Evolutionary conservation across 2,797 vertebrate species (phyloP), one percentile per base, ranked within the genome.

Genomic region (Pogoniulus pusillus): DNA sequence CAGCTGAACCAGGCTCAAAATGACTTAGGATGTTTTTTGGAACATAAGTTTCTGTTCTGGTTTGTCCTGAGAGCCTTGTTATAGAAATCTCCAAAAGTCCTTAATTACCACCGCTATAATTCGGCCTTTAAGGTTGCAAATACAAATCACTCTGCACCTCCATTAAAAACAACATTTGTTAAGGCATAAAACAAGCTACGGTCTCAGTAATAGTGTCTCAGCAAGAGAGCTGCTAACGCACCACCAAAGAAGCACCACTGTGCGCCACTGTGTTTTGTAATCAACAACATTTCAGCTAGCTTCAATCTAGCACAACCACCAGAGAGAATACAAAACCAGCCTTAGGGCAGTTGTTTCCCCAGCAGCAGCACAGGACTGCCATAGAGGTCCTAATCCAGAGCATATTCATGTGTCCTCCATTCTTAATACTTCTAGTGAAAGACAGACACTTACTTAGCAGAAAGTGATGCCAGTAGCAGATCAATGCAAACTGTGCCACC

Each of bases 71-170:
- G 10, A 6, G 9, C 74, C 53, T 37, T 16, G 23, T 3, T 7
- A 51, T 20, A 65, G 10, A 6, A 66, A 69, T 24, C 7, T 19
- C 16, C 11, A 69, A 58, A 58, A 14, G 9, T 30, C 26, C 14
- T 39, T 70, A 53, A 77, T 54, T 82, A 0, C 0, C 17, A 29
- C 26, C 16, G 15, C 15, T 60, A 19, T 4, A 10, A 41, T 68
- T 71, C 74, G 23, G 12, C 37, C 17, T 70, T 54, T 45, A 65
- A 60, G 54, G 8, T 3, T 62, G 27, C 23, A 54, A 30, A 54
- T 17, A 30, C 0, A 1, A 15, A 26, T 3, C 37, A 8, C 5
- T 64, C 14, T 63, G n/a, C 12, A 58, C 11, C 4, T 26, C 4
- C 7, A 30, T 49, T 7, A 9, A 23, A 73, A 72, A 55, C 58